These are phyloP conservation scores for Nephrotoma appendiculata DNA, from an alignment of 2,888 invertebrate genomes.

Conservation along the genomic window DNA sequence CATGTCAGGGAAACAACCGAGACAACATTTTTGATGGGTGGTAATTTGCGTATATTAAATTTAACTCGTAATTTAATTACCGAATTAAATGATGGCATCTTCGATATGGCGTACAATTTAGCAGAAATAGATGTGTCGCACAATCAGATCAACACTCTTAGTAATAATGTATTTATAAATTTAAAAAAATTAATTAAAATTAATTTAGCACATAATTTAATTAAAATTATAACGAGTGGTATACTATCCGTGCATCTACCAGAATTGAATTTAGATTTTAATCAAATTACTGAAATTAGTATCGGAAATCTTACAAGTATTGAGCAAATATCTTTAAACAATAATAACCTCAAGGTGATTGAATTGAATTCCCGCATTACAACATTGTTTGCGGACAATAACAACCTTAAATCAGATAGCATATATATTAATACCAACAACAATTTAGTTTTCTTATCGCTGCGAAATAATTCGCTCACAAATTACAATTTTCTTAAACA, in stretches of 20 bases:
- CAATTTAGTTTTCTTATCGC: not conserved
- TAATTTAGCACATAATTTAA: not conserved
- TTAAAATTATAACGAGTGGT: not conserved
- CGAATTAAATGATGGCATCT: not conserved
- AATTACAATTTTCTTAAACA: not conserved
- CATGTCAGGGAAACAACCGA: not conserved
- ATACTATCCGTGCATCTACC: not conserved
- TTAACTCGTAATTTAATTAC: not conserved
- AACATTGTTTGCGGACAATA: not conserved
- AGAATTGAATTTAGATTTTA: not conserved
- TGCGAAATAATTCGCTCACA: not conserved
- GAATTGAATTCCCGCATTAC: not conserved
- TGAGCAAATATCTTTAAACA: not conserved
- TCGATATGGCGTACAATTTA: not conserved
- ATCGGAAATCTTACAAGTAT: not conserved
- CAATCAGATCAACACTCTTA: not conserved
- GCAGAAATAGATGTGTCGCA: not conserved
- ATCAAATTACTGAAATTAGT: not conserved
- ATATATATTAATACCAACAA: not conserved
- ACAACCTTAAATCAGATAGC: not conserved
- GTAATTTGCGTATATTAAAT: not conserved
- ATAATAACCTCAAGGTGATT: not conserved
- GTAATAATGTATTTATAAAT: not conserved
- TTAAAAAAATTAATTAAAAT: not conserved
- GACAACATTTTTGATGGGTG: not conserved